Evolutionary conservation across 2,888 invertebrate species (phyloP).

Genomic region (Gandaritis pyraliata): DNA sequence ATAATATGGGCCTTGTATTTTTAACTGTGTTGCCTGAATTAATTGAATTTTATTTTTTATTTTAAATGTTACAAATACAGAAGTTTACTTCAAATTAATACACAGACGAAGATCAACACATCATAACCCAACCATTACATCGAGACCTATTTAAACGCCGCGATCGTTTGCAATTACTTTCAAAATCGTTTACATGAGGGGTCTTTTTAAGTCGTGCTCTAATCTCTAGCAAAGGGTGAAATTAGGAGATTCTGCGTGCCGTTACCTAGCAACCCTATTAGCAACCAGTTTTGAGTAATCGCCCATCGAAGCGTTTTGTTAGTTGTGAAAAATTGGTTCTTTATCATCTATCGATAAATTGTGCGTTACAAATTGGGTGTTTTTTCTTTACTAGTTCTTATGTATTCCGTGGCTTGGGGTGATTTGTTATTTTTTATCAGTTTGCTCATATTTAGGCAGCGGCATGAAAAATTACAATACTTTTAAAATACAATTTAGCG

Average conservation of each 20-base stretch:
- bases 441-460: constrained; percentile 5
- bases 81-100: constrained; percentile 8
- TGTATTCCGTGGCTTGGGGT: constrained; percentile 15
- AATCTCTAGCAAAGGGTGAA: constrained; percentile 59
- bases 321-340: constrained; percentile 19
- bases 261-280: constrained; percentile 65
- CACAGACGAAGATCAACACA: constrained; percentile 5
- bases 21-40: too few relatives aligned
- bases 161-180: constrained; percentile 34
- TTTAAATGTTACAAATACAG: neutral
- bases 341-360: constrained; percentile 27
- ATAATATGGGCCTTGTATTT: too few relatives aligned
- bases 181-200: constrained; percentile 31
- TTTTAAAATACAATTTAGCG: too few relatives aligned
- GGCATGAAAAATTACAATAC: neutral
- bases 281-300: constrained; percentile 8
- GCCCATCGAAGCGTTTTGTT: constrained; percentile 4
- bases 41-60: too few relatives aligned
- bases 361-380: constrained; percentile 28
- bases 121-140: constrained; percentile 23
- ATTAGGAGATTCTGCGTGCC: constrained; percentile 64
- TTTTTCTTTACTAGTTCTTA: neutral
- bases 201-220: constrained; percentile 31
- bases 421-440: constrained; percentile 35
- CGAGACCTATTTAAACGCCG: constrained; percentile 29